A percentile compares a stretch with the other conserved stretches of the same genome.
Evolutionary conservation across 2,797 vertebrate species (phyloP).

Genomic region (Streptopelia turtur): DNA sequence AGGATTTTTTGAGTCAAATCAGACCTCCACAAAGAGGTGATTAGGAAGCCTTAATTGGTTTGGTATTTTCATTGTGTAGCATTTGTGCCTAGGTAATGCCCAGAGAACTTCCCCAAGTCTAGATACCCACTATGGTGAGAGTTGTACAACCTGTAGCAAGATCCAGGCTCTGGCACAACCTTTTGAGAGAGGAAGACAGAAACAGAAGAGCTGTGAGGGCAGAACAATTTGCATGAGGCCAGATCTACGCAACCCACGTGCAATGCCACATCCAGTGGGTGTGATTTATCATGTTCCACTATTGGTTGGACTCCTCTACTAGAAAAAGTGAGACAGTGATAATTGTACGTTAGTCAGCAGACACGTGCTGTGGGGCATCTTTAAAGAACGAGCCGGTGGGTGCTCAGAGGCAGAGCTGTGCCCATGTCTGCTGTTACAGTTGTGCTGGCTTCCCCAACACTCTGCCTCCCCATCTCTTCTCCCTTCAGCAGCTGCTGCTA

Average conservation of each 20-base stretch:
- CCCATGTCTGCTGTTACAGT: neutral
- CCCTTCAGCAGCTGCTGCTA: neutral
- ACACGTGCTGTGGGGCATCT: neutral
- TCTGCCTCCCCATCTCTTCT: neutral
- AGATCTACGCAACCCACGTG: fast-evolving
- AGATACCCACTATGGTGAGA: fast-evolving
- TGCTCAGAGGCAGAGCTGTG: neutral
- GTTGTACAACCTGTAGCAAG: neutral
- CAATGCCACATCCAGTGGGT: fast-evolving
- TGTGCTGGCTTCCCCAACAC: neutral
- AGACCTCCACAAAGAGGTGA: neutral
- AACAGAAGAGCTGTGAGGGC: neutral
- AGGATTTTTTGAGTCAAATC: neutral
- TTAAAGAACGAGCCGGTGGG: neutral
- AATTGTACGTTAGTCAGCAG: neutral
- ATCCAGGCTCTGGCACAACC: neutral
- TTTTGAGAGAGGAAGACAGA: neutral
- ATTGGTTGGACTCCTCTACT: neutral
- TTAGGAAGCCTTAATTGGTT: neutral
- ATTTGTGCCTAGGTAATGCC: neutral
- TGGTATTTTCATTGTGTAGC: neutral
- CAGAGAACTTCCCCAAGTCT: neutral
- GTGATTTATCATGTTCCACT: neutral
- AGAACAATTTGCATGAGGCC: fast-evolving
- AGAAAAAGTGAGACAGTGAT: neutral